Base-by-base conservation (phyloP, 2,888 invertebrate species). In the Dysmachus trigonus region DNA sequence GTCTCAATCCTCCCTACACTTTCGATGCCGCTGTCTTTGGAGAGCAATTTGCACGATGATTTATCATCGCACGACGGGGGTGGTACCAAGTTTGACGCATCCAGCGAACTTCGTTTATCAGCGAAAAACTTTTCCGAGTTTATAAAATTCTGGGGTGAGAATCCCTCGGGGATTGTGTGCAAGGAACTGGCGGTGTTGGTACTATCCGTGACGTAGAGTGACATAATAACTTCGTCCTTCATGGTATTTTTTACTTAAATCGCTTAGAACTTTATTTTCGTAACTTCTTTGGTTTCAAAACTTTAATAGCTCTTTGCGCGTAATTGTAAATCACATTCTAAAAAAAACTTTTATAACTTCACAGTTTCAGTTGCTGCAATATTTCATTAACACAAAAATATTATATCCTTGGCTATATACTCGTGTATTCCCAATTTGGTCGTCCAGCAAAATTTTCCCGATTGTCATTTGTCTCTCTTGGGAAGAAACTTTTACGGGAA, bases 1-100 rank as follows among this genome's bases (percentile, higher is more conserved):
- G 85, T 81, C 35, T 87, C 87, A 18, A 84, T 15, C 73, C 72
- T 85, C 35, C 88, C 89, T 85, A 90, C 90, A 88, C 90, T 90
- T 88, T 92, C 92, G 53, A 92, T 92, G 88, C 92, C 92, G 85
- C 92, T 92, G 87, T 92, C 92, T 87, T 91, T 91, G 27, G 92
- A 92, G 85, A 92, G 89, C 13, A 91, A 88, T 87, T 91, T 89
- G 87, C 86, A 88, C 22, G 88, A 89, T 41, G 87, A 53, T 85
- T 89, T 89, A 18, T 84, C 51, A 15, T 31, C 76, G 38, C 22
- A 83, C 31, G 84, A 22, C 35, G 76, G n/a, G n/a, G n/a, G 15
- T 18, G 85, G 31, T 31, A 85, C 73, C 51, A 62, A 38, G 13
- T 83, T 83, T 33, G 72, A 41, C n/a, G 72, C 71, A 72, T 72